Evolutionary conservation across 2,888 invertebrate genomes (phyloP), one percentile per base, ranked within the genome.

Genomic region (Uloborus plumipes): DNA sequence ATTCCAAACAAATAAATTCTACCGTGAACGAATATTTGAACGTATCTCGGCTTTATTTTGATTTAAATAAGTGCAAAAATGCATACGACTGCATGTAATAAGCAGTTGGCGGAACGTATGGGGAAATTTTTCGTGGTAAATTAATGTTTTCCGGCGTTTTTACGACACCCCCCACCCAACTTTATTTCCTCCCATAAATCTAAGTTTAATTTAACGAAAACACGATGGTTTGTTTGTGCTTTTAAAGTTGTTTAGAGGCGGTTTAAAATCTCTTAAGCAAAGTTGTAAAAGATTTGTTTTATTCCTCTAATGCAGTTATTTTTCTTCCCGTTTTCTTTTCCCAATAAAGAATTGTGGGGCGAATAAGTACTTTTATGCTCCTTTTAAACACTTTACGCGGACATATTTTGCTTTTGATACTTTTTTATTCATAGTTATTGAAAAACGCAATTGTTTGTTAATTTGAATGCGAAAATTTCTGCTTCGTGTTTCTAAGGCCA

Each of bases 41-140:
- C 58, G 58, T 76, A 76, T 71, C 70, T 77, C 47, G 31, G 71
- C 55, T 55, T 71, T 64, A 71, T 77, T 77, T 77, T 77, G 77
- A 77, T 77, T 77, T 77, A 77, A 77, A 77, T 77, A 77, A 77
- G 77, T 77, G 70, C 70, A 47, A 77, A 77, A 77, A 55, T 39
- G 55, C 64, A 22, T 51, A 65, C 16, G 49, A 58, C 39, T 39
- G 39, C 39, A 39, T 39, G 39, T 39, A 39, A 39, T 39, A 47
- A 64, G 49, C 11, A 20, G 47, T n/a, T 16, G 26, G 47, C 39
- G 64, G 22, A 59, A 47, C 64, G 13, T 26, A 59, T 15, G 49
- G 18, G 64, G 4, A 64, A 22, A 64, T 22, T 64, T 64, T 22
- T 64, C 31, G 61, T 61, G 61, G 55, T 47, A 67, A 77, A 77